Evolutionary conservation across 2,797 vertebrate species (phyloP).

Genomic region (Champsocephalus esox): DNA sequence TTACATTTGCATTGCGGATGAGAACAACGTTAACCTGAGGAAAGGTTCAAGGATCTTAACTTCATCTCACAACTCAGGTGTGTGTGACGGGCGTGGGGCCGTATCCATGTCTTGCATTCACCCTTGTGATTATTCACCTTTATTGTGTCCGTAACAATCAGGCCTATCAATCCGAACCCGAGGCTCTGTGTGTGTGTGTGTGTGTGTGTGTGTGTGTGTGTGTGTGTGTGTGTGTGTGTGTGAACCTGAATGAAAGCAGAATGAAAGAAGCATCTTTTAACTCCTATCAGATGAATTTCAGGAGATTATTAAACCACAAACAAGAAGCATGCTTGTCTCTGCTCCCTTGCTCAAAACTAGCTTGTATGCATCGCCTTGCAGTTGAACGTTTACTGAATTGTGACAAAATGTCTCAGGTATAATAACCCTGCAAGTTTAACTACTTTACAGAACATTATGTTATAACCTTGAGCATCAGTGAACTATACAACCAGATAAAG

Average conservation of each 20-base stretch:
- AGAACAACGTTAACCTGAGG: too few relatives aligned
- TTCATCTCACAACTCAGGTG: constrained; percentile 23
- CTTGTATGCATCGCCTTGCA: too few relatives aligned
- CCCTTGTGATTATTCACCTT: constrained; percentile 51
- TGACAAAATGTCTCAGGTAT: too few relatives aligned
- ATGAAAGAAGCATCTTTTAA: constrained; percentile 75
- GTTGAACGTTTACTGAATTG: too few relatives aligned
- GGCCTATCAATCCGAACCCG: constrained; percentile 46
- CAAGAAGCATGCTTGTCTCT: too few relatives aligned
- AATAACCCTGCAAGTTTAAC: too few relatives aligned
- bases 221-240: neutral
- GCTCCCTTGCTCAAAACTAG: too few relatives aligned
- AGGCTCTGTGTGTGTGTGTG: neutral
- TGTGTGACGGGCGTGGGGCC: constrained; percentile 32
- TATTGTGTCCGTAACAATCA: constrained; percentile 39
- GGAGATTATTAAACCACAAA: too few relatives aligned
- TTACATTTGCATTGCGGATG: neutral
- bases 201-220: neutral
- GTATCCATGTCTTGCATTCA: constrained; percentile 59
- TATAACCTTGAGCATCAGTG: neutral
- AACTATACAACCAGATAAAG: neutral
- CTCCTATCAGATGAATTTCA: constrained; percentile 76
- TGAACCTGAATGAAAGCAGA: constrained; percentile 36
- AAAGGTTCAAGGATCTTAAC: constrained; percentile 30
- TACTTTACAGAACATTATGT: neutral